phyloP scores from a whole-genome alignment of 2,888 invertebrate genomes.

The Dolichopus griseipennis region DNA sequence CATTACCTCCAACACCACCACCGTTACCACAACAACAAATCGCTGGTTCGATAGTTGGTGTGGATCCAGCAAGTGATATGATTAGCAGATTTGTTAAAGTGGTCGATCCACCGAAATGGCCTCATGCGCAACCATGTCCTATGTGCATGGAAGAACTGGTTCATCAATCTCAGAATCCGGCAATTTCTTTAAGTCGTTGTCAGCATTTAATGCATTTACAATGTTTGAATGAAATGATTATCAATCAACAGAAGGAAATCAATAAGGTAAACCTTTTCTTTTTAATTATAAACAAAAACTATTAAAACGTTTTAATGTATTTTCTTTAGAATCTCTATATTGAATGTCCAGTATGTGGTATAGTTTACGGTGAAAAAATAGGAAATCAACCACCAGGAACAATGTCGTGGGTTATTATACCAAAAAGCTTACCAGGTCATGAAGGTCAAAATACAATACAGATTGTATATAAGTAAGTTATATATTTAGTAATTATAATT shows the following conservation, averaged over 20 bases:
- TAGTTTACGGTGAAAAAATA: slow-evolving; percentile 68
- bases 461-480: slow-evolving; percentile 67
- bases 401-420: slow-evolving; percentile 72
- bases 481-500: not conserved
- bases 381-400: slow-evolving; percentile 75
- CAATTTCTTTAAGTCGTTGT: slow-evolving; percentile 62
- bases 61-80: slow-evolving; percentile 46
- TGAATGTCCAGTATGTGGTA: slow-evolving; percentile 80
- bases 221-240: slow-evolving; percentile 68
- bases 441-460: slow-evolving; percentile 60
- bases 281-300: slow-evolving; percentile 14
- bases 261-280: slow-evolving; percentile 35
- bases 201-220: slow-evolving; percentile 72
- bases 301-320: not conserved
- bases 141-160: slow-evolving; percentile 54
- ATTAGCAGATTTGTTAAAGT: slow-evolving; percentile 62
- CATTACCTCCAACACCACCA: slow-evolving; percentile 30
- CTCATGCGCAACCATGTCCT: slow-evolving; percentile 64
- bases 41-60: slow-evolving; percentile 47
- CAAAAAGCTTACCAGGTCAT: slow-evolving; percentile 61
- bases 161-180: slow-evolving; percentile 46
- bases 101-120: slow-evolving; percentile 56
- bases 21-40: slow-evolving; percentile 33
- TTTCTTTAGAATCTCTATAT: slow-evolving; percentile 54
- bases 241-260: slow-evolving; percentile 49